phyloP scores from a whole-genome alignment of 2,797 vertebrate species.

The Sebastes dallii region DNA sequence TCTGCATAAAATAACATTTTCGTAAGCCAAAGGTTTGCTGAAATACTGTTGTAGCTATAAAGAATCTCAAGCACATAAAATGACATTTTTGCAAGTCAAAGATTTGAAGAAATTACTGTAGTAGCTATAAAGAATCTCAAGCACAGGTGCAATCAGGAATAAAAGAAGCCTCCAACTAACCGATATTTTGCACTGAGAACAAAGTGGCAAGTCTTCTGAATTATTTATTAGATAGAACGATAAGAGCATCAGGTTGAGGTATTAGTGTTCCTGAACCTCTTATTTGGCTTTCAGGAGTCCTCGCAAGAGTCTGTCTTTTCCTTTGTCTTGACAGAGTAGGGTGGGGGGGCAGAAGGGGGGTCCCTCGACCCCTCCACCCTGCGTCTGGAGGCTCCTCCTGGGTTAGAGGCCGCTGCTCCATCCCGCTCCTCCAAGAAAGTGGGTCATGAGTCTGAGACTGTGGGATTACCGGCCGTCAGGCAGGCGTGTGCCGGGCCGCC shows the following conservation, averaged over 20 bases:
- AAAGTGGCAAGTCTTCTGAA: conserved; percentile 40
- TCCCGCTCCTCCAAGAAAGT: conserved; percentile 83
- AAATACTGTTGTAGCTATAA: not conserved
- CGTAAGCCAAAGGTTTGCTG: not conserved
- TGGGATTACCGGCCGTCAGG: conserved; percentile 79
- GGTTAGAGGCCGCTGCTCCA: conserved; percentile 63
- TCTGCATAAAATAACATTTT: conserved; percentile 18
- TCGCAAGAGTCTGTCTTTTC: conserved; percentile 62
- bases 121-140: not conserved
- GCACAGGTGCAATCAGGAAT: conserved; percentile 18
- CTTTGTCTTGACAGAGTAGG: conserved; percentile 67
- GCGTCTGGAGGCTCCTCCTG: conserved; percentile 74
- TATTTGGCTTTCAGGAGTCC: conserved; percentile 59
- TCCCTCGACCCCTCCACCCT: conserved; percentile 42
- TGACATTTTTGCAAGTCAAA: not conserved
- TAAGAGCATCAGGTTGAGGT: conserved; percentile 64
- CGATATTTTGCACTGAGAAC: not conserved
- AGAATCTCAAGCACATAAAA: conserved; percentile 3
- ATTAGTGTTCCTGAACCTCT: conserved; percentile 63
- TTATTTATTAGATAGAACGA: conserved; percentile 49
- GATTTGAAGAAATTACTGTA: not conserved
- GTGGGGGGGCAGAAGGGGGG: not conserved
- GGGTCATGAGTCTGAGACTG: conserved; percentile 86
- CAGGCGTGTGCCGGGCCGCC: conserved; percentile 73
- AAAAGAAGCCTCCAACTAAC: not conserved